A percentile compares a stretch with the other conserved stretches of the same genome.
These are phyloP conservation scores for Rousettus leschenaultii DNA, from an alignment of 2,113 vertebrate species.

Conservation along the genomic window DNA sequence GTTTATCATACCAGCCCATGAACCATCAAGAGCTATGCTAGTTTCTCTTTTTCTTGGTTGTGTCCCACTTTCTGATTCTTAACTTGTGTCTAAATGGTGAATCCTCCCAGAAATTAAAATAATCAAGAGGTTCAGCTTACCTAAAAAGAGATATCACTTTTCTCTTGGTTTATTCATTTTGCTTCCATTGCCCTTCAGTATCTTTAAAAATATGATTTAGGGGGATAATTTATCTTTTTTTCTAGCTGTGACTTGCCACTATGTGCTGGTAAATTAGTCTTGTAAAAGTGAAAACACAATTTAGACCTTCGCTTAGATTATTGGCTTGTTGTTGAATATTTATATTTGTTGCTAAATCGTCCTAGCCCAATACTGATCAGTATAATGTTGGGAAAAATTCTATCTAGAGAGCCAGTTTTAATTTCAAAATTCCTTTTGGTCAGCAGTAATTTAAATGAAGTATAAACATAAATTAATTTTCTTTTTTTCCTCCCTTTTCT, in stretches of 20 bases:
- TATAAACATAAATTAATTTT: conserved; percentile 41
- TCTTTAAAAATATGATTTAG: background rate
- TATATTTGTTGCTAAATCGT: background rate
- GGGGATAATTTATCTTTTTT: background rate
- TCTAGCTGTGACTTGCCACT: background rate
- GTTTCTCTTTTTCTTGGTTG: background rate
- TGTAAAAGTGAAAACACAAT: conserved; percentile 22
- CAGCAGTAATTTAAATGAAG: conserved; percentile 23
- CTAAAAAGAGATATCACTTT: background rate
- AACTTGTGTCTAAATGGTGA: background rate
- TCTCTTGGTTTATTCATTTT: background rate
- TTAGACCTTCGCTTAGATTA: background rate
- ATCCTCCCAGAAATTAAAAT: background rate
- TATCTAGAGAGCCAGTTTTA: background rate
- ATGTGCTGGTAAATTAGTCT: background rate
- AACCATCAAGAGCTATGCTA: background rate
- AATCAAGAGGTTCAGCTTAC: background rate
- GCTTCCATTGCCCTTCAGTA: background rate
- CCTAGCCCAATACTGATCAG: background rate
- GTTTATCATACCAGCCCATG: background rate
- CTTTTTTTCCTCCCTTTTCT: conserved; percentile 61
- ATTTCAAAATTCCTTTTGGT: conserved; percentile 23
- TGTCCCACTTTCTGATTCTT: background rate
- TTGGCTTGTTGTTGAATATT: conserved; percentile 10
- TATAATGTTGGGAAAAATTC: background rate